These are phyloP conservation scores for Beris chalybata DNA, from an alignment of 2,888 invertebrate genomes.

Conservation along the genomic window DNA sequence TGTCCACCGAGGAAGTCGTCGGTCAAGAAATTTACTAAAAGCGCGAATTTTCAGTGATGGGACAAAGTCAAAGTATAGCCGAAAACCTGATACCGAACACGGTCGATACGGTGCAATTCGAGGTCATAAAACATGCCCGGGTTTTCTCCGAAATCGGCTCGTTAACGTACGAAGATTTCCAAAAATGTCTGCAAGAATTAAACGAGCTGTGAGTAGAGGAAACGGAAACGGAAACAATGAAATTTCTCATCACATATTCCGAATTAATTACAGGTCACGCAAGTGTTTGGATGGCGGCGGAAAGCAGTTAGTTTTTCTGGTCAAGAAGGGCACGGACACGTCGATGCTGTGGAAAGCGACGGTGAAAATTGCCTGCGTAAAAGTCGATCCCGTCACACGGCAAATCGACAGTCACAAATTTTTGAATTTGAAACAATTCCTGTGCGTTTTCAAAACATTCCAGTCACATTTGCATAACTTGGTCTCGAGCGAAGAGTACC, in stretches of 20 bases:
- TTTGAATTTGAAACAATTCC: constrained; percentile 65
- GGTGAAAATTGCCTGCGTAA: constrained; percentile 67
- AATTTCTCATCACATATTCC: not conserved
- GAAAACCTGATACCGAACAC: constrained; percentile 46
- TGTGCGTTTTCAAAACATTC: constrained; percentile 63
- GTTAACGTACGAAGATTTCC: constrained; percentile 63
- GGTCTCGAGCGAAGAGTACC: constrained; percentile 48
- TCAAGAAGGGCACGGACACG: constrained; percentile 66
- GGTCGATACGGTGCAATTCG: constrained; percentile 46
- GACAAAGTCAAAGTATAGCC: constrained; percentile 45
- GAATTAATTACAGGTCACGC: constrained; percentile 57
- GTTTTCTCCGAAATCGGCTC: constrained; percentile 55
- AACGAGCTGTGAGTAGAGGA: constrained; percentile 62
- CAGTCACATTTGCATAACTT: constrained; percentile 57
- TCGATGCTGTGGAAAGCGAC: constrained; percentile 71
- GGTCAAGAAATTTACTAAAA: too few species aligned
- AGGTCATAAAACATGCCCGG: constrained; percentile 52
- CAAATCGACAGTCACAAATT: constrained; percentile 63
- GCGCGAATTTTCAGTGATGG: constrained; percentile 42
- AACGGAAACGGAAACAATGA: not conserved
- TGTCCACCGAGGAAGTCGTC: too few species aligned
- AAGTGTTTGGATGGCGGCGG: constrained; percentile 64
- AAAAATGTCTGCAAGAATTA: constrained; percentile 61
- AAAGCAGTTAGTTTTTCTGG: constrained; percentile 66
- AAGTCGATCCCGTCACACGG: constrained; percentile 59